Conservation (phyloP, 2,797 vertebrate genomes). For the Eidolon dupreanum region DNA sequence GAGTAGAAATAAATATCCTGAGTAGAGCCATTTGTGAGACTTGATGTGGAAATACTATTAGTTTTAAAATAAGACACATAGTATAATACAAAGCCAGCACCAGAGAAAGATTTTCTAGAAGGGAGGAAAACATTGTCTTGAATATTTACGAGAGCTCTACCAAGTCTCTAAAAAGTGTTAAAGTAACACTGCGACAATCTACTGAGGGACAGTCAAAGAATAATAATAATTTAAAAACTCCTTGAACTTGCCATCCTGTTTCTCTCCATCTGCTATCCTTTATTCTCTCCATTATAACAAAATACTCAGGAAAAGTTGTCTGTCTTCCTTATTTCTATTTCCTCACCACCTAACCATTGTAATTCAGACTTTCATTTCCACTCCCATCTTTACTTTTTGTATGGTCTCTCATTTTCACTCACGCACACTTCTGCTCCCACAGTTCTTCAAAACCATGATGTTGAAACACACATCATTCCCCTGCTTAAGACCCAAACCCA, state of each 20-base stretch:
- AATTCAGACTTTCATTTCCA: background rate
- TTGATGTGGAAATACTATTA: background rate
- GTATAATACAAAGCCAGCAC: background rate
- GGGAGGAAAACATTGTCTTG: background rate
- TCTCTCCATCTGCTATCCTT: background rate
- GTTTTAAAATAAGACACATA: background rate
- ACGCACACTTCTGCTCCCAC: background rate
- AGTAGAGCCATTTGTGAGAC: background rate
- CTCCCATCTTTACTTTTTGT: background rate
- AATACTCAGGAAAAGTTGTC: background rate
- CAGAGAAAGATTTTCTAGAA: slow-evolving; percentile 1
- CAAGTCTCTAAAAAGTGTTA: background rate
- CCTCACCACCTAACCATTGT: background rate
- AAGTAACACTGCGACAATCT: background rate
- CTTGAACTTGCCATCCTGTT: background rate
- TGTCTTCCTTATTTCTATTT: background rate
- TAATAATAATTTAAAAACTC: background rate
- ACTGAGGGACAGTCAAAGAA: background rate
- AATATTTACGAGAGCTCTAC: background rate
- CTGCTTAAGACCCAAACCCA: background rate
- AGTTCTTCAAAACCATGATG: slow-evolving; percentile 17
- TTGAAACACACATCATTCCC: background rate
- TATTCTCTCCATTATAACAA: background rate
- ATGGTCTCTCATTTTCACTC: background rate
- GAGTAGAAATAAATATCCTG: background rate